Conservation (phyloP, 92 coral and sea anemone genomes). For the Phymanthus crucifer region DNA sequence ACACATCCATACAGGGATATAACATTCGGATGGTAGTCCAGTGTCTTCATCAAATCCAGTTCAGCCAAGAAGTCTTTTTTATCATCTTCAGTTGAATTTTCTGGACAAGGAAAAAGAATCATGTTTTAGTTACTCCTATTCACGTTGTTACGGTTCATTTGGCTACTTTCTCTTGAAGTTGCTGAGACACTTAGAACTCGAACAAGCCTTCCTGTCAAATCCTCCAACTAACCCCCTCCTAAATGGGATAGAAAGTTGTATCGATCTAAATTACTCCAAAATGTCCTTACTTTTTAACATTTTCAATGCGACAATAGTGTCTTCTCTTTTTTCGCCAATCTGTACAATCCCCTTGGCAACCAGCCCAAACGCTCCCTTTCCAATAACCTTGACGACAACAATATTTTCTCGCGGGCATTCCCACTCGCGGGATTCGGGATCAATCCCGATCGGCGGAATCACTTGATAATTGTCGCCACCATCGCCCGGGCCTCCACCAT, state of each 20-base stretch:
- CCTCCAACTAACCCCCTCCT: no score
- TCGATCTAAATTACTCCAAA: background rate
- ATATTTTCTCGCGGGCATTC: conserved; percentile 59
- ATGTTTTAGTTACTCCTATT: background rate
- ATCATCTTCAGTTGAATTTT: conserved; percentile 70
- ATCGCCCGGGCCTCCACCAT: background rate
- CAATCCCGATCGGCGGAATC: conserved; percentile 28
- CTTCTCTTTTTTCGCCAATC: conserved; percentile 28
- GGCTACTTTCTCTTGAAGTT: no score
- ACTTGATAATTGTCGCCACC: conserved; percentile 24
- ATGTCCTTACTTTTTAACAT: conserved; percentile 53
- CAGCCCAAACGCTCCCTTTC: conserved; percentile 70
- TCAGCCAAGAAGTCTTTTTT: conserved; percentile 73
- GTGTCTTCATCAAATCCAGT: conserved; percentile 74
- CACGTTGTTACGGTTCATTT: no score
- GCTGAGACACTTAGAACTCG: no score
- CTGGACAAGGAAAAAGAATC: conserved; percentile 21
- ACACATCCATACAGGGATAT: conserved; percentile 79
- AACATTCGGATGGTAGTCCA: conserved; percentile 72
- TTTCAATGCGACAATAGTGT: conserved; percentile 57
- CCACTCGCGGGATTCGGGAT: conserved; percentile 25
- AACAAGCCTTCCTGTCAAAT: no score
- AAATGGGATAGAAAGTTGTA: no score
- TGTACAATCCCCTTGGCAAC: conserved; percentile 61
- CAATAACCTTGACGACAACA: conserved; percentile 61